Evolutionary conservation across 2,797 vertebrate genomes (phyloP).

Genomic region (Sebastes kiyomatsui): DNA sequence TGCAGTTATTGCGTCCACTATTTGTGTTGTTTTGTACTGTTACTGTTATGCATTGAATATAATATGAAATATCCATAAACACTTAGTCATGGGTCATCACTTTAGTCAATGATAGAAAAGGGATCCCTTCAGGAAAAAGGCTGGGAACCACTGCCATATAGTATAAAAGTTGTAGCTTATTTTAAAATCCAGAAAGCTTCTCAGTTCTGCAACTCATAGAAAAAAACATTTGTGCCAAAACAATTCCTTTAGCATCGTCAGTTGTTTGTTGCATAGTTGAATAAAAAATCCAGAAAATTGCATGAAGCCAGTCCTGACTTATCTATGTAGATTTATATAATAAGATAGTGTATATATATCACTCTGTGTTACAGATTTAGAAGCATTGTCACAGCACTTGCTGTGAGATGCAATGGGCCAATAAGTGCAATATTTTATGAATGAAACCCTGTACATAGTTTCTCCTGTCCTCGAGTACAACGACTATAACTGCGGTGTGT

Average conservation of each 20-base stretch:
- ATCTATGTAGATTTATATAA: constrained; percentile 84
- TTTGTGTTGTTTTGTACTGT: too few relatives aligned
- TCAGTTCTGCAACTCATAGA: constrained; percentile 34
- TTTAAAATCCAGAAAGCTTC: constrained; percentile 36
- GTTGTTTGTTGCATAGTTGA: constrained; percentile 81
- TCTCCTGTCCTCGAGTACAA: constrained; percentile 79
- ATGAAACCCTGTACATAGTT: constrained; percentile 93
- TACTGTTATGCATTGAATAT: too few relatives aligned
- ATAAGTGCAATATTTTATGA: constrained; percentile 99
- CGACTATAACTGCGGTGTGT: constrained; percentile 73
- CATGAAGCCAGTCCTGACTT: constrained; percentile 73
- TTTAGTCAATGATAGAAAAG: too few relatives aligned
- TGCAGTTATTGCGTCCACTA: too few relatives aligned
- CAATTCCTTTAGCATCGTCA: constrained; percentile 50
- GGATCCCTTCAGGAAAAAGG: too few relatives aligned
- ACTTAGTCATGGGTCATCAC: too few relatives aligned
- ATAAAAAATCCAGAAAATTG: constrained; percentile 70
- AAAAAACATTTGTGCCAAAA: constrained; percentile 70
- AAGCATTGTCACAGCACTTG: constrained; percentile 84
- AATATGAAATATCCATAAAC: too few relatives aligned
- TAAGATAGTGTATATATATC: constrained; percentile 76
- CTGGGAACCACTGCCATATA: not conserved
- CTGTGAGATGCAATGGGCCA: constrained; percentile 95
- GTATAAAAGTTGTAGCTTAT: constrained; percentile 14
- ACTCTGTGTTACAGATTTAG: constrained; percentile 85